Evolutionary conservation across 2,888 invertebrate genomes (phyloP).

Genomic region (Patella caerulea): DNA sequence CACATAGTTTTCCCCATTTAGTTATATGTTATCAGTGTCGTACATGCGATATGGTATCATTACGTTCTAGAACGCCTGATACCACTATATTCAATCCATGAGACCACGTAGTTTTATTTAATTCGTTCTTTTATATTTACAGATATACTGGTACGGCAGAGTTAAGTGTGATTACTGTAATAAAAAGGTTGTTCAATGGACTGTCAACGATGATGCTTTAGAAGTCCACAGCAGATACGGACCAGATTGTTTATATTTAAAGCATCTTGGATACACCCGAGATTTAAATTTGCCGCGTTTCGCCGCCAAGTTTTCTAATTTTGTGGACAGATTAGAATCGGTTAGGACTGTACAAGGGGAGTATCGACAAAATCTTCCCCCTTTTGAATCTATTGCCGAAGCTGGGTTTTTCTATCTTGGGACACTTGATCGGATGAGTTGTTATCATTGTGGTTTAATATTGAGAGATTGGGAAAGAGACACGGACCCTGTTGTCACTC

Average conservation of each 20-base stretch:
- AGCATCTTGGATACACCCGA: neutral
- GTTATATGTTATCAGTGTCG: too few relatives aligned
- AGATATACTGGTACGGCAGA: neutral
- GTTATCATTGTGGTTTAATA: constrained; percentile 22
- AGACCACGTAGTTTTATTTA: too few relatives aligned
- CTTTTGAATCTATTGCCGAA: neutral
- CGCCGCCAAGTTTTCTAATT: neutral
- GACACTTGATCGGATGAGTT: constrained; percentile 19
- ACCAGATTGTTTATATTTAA: neutral
- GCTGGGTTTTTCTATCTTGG: constrained; percentile 23
- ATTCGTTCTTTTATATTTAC: neutral
- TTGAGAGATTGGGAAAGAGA: constrained; percentile 20
- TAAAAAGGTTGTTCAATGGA: neutral
- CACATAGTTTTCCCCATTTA: too few relatives aligned
- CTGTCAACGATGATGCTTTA: neutral
- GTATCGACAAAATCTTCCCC: neutral
- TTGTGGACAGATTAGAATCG: neutral
- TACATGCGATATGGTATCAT: too few relatives aligned
- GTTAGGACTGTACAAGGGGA: neutral
- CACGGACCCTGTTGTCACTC: constrained; percentile 10
- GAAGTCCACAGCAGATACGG: neutral
- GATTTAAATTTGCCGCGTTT: neutral
- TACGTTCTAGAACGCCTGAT: too few relatives aligned
- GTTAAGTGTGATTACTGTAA: neutral
- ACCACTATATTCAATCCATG: too few relatives aligned